Percentiles rank a stretch among this genome's conserved stretches.
Conservation (phyloP, 2,113 vertebrate genomes). For the Steatornis caripensis region DNA sequence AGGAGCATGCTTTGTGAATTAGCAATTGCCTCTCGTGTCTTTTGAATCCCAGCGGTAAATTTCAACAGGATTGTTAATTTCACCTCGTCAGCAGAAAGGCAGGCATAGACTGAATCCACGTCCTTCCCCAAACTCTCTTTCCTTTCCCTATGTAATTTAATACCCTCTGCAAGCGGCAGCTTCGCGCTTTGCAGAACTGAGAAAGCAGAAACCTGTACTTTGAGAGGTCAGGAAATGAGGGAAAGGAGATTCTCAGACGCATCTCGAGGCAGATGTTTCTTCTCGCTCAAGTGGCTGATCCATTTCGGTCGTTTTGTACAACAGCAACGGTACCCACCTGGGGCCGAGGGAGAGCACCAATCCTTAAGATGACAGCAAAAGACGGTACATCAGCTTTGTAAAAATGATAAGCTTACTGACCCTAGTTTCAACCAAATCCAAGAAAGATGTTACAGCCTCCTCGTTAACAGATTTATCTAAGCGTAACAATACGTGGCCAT, state of each 20-base stretch:
- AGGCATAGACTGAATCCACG: fast-evolving
- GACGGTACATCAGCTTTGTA: not conserved
- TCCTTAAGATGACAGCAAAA: too few species aligned
- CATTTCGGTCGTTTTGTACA: not conserved
- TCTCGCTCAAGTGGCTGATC: too few species aligned
- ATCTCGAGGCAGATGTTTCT: not conserved
- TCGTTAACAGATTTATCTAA: not conserved
- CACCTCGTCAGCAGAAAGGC: not conserved
- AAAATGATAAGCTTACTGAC: not conserved
- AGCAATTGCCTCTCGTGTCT: not conserved
- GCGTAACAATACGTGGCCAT: not conserved
- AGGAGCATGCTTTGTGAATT: not conserved
- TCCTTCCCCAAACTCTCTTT: not conserved
- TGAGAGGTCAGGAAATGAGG: not conserved
- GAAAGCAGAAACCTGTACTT: not conserved
- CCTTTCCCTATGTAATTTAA: not conserved
- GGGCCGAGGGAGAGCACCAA: not conserved
- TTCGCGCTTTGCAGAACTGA: not conserved
- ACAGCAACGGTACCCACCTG: not conserved
- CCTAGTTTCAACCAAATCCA: not conserved
- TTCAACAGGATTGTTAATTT: not conserved
- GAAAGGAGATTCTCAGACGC: not conserved
- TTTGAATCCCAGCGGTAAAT: too few species aligned
- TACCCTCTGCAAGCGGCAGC: too few species aligned
- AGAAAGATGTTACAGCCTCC: not conserved